These are phyloP conservation scores for Cranoglanis bouderius DNA, from an alignment of 2,113 vertebrate genomes.

Conservation along the genomic window DNA sequence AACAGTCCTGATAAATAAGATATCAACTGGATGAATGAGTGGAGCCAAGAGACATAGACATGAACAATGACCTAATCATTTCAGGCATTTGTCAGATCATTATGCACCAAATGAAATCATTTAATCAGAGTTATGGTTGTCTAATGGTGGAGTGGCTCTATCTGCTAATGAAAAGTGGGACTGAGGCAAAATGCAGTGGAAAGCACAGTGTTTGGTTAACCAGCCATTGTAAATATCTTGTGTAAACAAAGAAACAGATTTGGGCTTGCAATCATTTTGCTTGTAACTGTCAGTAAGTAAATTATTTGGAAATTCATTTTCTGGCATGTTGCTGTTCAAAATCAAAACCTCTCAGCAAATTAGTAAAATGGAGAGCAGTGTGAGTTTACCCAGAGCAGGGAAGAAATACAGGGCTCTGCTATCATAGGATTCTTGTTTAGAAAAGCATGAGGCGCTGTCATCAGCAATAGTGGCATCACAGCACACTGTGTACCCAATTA, in stretches of 20 bases:
- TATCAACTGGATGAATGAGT: slow-evolving; percentile 39
- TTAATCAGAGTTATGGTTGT: slow-evolving; percentile 29
- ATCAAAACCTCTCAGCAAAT: neutral
- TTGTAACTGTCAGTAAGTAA: neutral
- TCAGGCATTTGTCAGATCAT: slow-evolving; percentile 32
- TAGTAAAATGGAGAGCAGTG: neutral
- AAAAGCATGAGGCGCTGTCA: slow-evolving; percentile 15
- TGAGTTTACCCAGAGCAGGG: no score
- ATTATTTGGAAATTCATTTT: slow-evolving; percentile 20
- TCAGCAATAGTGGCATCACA: slow-evolving; percentile 15
- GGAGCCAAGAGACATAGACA: slow-evolving; percentile 9
- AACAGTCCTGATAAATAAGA: slow-evolving; percentile 61
- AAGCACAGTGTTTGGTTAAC: slow-evolving; percentile 17
- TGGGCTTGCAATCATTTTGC: neutral
- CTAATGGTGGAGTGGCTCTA: neutral
- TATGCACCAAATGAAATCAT: slow-evolving; percentile 35
- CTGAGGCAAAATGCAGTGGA: slow-evolving; percentile 13
- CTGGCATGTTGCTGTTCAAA: neutral
- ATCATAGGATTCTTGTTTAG: slow-evolving; percentile 5
- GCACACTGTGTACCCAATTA: slow-evolving; percentile 40
- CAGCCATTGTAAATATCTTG: neutral
- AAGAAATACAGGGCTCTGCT: neutral
- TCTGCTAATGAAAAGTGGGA: neutral
- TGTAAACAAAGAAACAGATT: slow-evolving; percentile 4
- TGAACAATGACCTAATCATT: slow-evolving; percentile 22